Evolutionary conservation across 2,113 vertebrate species (phyloP).

Genomic region (Riparia riparia): DNA sequence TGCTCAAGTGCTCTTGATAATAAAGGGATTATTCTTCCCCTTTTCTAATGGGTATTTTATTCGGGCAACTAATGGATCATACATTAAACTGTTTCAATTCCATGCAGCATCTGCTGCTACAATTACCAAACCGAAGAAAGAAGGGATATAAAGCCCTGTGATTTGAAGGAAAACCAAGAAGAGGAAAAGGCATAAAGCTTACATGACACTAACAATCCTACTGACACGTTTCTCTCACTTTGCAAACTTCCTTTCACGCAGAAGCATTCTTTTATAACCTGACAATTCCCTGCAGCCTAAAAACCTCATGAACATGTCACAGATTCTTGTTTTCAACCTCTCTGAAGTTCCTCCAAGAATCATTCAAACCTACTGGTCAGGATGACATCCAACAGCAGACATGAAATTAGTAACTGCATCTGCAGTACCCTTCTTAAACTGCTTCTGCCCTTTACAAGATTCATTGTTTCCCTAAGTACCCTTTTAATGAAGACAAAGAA

Average conservation of each 20-base stretch:
- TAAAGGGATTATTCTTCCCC: constrained; percentile 67
- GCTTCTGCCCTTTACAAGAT: background rate
- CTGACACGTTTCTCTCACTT: background rate
- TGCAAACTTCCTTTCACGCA: background rate
- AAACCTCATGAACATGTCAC: background rate
- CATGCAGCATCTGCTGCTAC: constrained; percentile 70
- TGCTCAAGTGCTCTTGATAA: constrained; percentile 74
- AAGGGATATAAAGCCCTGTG: background rate
- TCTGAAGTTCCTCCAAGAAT: background rate
- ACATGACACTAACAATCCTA: background rate
- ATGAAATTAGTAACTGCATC: background rate
- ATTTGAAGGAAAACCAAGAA: constrained; percentile 6
- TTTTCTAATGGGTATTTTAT: constrained; percentile 51
- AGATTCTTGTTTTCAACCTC: background rate
- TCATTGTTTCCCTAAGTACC: background rate
- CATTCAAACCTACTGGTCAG: background rate
- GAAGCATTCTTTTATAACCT: background rate
- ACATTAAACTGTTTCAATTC: constrained; percentile 73
- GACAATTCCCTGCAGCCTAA: background rate
- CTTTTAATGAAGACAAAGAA: background rate
- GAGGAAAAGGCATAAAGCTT: background rate
- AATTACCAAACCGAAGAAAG: background rate
- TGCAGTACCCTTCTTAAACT: background rate
- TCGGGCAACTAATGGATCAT: constrained; percentile 67
- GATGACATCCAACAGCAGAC: background rate